Conservation (phyloP, 2,113 vertebrate species). For the Austrofundulus limnaeus region DNA sequence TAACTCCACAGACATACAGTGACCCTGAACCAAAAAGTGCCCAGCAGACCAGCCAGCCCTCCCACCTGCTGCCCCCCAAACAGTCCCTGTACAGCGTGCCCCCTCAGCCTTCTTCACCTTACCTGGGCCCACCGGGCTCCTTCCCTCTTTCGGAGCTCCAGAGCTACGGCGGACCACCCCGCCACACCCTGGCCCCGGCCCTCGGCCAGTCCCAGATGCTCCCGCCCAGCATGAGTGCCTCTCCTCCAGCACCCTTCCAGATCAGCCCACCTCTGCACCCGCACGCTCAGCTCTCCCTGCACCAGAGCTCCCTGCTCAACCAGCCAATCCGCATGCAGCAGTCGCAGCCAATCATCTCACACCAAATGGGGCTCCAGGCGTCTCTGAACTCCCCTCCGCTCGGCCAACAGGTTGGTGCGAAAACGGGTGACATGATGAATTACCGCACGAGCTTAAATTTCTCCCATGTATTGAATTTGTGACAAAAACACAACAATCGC, state of each 20-base stretch:
- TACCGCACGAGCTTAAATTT: not conserved
- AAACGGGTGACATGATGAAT: not conserved
- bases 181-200: slow-evolving; percentile 84
- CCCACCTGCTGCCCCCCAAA: slow-evolving; percentile 92
- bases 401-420: slow-evolving; percentile 89
- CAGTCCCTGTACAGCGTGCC: slow-evolving; percentile 91
- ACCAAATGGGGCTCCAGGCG: slow-evolving; percentile 95
- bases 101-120: slow-evolving; percentile 88
- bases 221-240: slow-evolving; percentile 90
- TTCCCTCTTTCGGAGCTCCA: slow-evolving; percentile 93
- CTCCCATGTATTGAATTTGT: not conserved
- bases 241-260: slow-evolving; percentile 91
- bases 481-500: not conserved
- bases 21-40: slow-evolving; percentile 91
- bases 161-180: slow-evolving; percentile 86
- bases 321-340: slow-evolving; percentile 96
- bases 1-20: slow-evolving; percentile 86
- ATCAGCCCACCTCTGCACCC: slow-evolving; percentile 90
- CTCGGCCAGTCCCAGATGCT: slow-evolving; percentile 92
- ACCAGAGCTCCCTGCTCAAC: slow-evolving; percentile 92
- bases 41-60: slow-evolving; percentile 87
- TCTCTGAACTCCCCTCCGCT: slow-evolving; percentile 92
- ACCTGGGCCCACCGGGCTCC: slow-evolving; percentile 87
- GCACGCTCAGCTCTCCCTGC: slow-evolving; percentile 94
- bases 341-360: slow-evolving; percentile 93